phyloP scores from a whole-genome alignment of 1,140 invertebrate species.

The Chymomyza costata region DNA sequence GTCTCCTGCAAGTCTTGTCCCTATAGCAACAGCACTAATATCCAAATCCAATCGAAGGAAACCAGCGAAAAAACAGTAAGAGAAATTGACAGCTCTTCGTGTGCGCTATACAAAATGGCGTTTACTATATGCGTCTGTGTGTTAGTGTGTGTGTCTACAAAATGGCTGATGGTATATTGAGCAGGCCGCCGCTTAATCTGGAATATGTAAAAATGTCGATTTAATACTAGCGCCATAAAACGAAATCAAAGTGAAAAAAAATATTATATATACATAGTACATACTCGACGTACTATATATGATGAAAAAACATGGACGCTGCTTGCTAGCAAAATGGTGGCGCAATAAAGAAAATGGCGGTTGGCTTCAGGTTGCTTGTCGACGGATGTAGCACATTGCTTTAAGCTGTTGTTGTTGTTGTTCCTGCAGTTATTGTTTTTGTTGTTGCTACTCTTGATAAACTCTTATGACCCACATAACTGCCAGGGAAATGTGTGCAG shows the following conservation, averaged over 20 bases:
- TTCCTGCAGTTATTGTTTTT: slow-evolving; percentile 39
- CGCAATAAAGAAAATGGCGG: too few species aligned
- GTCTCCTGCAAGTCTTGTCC: neutral
- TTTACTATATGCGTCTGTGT: too few species aligned
- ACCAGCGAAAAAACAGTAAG: too few species aligned
- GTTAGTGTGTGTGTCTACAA: too few species aligned
- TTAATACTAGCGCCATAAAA: slow-evolving; percentile 65
- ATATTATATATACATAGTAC: slow-evolving; percentile 10
- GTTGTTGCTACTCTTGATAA: slow-evolving; percentile 71
- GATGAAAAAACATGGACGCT: slow-evolving; percentile 1
- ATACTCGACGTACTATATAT: neutral
- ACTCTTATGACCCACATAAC: slow-evolving; percentile 65
- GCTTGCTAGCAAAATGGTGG: too few species aligned
- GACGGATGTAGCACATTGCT: slow-evolving; percentile 3
- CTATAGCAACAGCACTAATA: slow-evolving; percentile 30
- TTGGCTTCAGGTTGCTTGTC: too few species aligned
- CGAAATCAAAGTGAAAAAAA: slow-evolving; percentile 55
- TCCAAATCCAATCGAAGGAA: slow-evolving; percentile 43
- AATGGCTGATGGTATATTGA: neutral
- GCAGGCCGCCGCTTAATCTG: too few species aligned
- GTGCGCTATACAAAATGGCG: slow-evolving; percentile 26
- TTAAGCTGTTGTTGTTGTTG: slow-evolving; percentile 45
- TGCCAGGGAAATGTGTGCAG: slow-evolving; percentile 14
- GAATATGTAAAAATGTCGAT: slow-evolving; percentile 54
- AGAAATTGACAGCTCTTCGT: slow-evolving; percentile 42